These are phyloP conservation scores for Andrena fulva DNA, from an alignment of 2,888 invertebrate species.

Conservation along the genomic window DNA sequence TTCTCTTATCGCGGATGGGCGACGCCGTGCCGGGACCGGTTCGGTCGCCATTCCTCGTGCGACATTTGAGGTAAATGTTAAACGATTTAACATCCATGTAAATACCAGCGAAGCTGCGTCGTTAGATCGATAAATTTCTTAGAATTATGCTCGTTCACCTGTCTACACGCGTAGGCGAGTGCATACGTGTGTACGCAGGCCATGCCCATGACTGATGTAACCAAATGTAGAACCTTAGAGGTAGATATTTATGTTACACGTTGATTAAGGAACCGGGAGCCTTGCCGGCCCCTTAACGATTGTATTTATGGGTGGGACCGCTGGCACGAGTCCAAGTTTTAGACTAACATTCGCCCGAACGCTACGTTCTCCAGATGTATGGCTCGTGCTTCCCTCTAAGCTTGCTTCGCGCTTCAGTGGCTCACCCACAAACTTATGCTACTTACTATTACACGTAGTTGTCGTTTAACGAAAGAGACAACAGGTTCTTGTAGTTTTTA, in stretches of 20 bases:
- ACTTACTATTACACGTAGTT: slow-evolving; percentile 51
- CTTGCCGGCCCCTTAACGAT: background rate
- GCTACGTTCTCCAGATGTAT: background rate
- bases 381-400: background rate
- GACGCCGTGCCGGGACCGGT: background rate
- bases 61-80: slow-evolving; percentile 34
- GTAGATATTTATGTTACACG: slow-evolving; percentile 65
- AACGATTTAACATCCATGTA: slow-evolving; percentile 51
- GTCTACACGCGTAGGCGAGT: slow-evolving; percentile 17
- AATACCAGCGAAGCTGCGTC: slow-evolving; percentile 47
- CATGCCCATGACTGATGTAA: slow-evolving; percentile 78
- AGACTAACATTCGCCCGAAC: background rate
- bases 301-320: slow-evolving; percentile 20
- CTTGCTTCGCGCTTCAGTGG: background rate
- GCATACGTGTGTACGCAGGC: slow-evolving; percentile 18
- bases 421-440: slow-evolving; percentile 45
- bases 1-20: background rate
- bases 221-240: slow-evolving; percentile 78
- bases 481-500: slow-evolving; percentile 28
- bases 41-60: background rate
- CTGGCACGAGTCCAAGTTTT: background rate
- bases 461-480: slow-evolving; percentile 28
- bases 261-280: slow-evolving; percentile 28
- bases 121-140: slow-evolving; percentile 32
- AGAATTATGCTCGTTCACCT: slow-evolving; percentile 43